These are phyloP conservation scores for Caenorhabditis sinica DNA, from an alignment of 2,888 invertebrate genomes.

Conservation along the genomic window DNA sequence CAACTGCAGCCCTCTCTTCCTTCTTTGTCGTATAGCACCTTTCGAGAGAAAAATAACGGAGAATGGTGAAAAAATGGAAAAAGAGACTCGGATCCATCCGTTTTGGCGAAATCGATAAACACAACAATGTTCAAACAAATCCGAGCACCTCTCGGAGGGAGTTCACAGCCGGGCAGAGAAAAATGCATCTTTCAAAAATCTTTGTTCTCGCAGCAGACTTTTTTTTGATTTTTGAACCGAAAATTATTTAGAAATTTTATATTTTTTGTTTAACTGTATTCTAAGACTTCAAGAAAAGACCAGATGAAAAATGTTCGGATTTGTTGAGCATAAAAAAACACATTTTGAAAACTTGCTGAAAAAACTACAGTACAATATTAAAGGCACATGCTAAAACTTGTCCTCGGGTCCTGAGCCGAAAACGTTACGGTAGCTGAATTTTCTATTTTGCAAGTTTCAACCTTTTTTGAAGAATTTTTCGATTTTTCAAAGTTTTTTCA, in stretches of 20 bases:
- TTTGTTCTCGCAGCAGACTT: slow-evolving; percentile 23
- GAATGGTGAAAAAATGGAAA: slow-evolving; percentile 20
- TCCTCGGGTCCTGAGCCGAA: too few species aligned
- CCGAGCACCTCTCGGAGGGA: slow-evolving; percentile 18
- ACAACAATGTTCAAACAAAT: slow-evolving; percentile 66
- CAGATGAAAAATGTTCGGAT: too few species aligned
- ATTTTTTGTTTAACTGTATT: too few species aligned
- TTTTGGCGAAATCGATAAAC: slow-evolving; percentile 60
- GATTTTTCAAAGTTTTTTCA: too few species aligned
- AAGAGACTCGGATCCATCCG: slow-evolving; percentile 37
- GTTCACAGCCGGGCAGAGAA: slow-evolving; percentile 27
- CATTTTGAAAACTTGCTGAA: too few species aligned
- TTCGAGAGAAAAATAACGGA: slow-evolving; percentile 29
- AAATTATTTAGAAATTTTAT: background rate
- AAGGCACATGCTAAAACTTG: too few species aligned
- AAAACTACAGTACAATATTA: too few species aligned
- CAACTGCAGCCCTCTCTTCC: slow-evolving; percentile 7
- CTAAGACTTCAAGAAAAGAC: too few species aligned
- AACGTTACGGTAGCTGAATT: too few species aligned
- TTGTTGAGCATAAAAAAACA: too few species aligned
- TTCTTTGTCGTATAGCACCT: slow-evolving; percentile 43
- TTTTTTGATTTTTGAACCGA: slow-evolving; percentile 22
- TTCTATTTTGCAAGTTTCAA: too few species aligned
- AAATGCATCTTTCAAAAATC: slow-evolving; percentile 19
- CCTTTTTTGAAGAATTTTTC: too few species aligned